Percentiles rank a stretch among this genome's conserved stretches.
Evolutionary conservation across 2,113 vertebrate species (phyloP).

Genomic region (Gadus chalcogrammus): DNA sequence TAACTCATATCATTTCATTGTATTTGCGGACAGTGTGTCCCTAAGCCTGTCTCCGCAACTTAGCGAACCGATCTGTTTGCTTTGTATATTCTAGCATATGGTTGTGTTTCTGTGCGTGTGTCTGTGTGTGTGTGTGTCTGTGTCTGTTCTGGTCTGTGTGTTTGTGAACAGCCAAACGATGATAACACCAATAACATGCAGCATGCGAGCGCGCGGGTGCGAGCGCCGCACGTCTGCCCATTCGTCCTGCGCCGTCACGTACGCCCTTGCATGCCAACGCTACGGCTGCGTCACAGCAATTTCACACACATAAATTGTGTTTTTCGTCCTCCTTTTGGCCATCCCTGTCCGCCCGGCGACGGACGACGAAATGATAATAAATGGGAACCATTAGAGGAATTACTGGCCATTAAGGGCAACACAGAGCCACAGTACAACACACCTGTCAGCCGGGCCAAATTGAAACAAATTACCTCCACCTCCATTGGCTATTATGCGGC

Average conservation of each 20-base stretch:
- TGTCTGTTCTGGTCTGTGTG: not conserved
- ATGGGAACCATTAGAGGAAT: constrained; percentile 77
- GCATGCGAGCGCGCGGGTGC: not conserved
- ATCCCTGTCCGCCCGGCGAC: constrained; percentile 55
- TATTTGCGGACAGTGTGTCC: constrained; percentile 23
- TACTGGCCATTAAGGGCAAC: constrained; percentile 75
- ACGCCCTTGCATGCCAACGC: constrained; percentile 16
- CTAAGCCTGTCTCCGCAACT: constrained; percentile 44
- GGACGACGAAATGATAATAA: constrained; percentile 76
- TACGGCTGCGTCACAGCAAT: constrained; percentile 24
- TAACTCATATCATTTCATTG: constrained; percentile 43
- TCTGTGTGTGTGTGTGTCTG: too few relatives aligned
- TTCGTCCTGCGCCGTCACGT: constrained; percentile 13
- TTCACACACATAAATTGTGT: constrained; percentile 49
- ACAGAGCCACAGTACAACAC: constrained; percentile 65
- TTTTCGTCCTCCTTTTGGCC: constrained; percentile 41
- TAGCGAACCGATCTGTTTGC: constrained; percentile 25
- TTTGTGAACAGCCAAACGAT: constrained; percentile 5
- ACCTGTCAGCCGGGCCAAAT: constrained; percentile 75
- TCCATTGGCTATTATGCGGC: constrained; percentile 64
- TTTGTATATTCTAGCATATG: constrained; percentile 15
- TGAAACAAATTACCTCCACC: constrained; percentile 76
- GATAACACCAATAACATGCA: too few relatives aligned
- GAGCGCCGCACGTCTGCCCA: not conserved
- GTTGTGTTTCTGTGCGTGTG: not conserved